Base-by-base conservation (phyloP, 2,113 vertebrate genomes). In the Paedocypris sp. region DNA sequence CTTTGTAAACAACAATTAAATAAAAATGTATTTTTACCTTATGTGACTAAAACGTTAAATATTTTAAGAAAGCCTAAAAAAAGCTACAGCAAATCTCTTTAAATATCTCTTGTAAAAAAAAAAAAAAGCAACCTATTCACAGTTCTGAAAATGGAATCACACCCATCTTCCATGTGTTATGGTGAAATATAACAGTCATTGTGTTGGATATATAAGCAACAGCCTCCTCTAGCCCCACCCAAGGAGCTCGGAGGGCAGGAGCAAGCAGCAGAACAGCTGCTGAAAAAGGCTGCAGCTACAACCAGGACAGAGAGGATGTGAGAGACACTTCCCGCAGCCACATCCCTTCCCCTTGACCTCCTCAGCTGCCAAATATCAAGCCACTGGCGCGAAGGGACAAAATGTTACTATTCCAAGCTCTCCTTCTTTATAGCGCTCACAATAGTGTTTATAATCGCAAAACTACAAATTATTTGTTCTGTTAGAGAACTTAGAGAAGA, bases 271-370 rank as follows among this genome's bases (percentile, higher is more conserved):
- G 38, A 61, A 52, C 82, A 80, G 82, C 79, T 84, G 82, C 76
- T 76, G 66, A 66, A 77, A 74, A 67, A 59, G n/a, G 62, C 62
- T 73, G 70, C 67, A 70, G 65, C 75, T 53, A 39, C 31, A 58
- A 67, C 71, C 69, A 57, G 36, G 51, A 72, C 66, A 59, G 62
- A 74, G 69, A 85, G 83, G 81, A 85, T 81, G 78, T 73, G 78
- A 77, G 73, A 76, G 80, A 71, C 36, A 78, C 72, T 84, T 83
- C 83, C 85, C 81, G 75, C 68, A 68, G 71, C 76, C 76, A 72
- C 77, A 79, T 77, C 80, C 68, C 73, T 77, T 71, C 56, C 64
- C 56, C 32, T 54, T 59, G 46, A 60, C 60, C 77, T 74, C 68
- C 75, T 80, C 74, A 26, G 42, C 58, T 75, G 70, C 45, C 72